Evolutionary conservation across 2,797 vertebrate genomes (phyloP).

Genomic region (Xenops minutus): DNA sequence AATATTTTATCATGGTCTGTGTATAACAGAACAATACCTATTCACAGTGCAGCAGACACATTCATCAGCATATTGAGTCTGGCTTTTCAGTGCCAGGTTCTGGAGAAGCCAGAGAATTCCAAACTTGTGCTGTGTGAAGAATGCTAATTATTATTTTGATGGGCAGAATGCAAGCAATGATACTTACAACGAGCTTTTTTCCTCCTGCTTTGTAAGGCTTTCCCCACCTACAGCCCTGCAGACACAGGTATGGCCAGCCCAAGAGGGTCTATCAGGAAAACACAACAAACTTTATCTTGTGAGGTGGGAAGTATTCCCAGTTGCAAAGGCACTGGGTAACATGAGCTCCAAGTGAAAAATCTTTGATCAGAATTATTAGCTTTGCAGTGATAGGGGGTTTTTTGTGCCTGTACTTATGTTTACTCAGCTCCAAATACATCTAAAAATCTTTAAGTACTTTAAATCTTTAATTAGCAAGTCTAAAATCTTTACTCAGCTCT

Average conservation of each 20-base stretch:
- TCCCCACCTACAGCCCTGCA: not conserved
- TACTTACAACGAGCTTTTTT: not conserved
- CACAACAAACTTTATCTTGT: not conserved
- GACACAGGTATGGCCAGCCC: fast-evolving
- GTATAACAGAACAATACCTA: not conserved
- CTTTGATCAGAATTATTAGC: not conserved
- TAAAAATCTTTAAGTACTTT: not conserved
- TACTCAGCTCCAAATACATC: not conserved
- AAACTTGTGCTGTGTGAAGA: not conserved
- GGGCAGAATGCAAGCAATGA: not conserved
- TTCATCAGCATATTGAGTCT: not conserved
- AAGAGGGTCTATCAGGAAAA: not conserved
- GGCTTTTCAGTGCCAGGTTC: not conserved
- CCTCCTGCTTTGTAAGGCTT: not conserved
- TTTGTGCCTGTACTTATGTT: not conserved
- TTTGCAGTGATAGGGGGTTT: not conserved
- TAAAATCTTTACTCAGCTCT: not conserved
- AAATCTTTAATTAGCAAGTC: not conserved
- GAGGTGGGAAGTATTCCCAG: not conserved
- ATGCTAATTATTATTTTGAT: not conserved
- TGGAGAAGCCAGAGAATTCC: not conserved
- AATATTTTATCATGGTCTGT: not conserved
- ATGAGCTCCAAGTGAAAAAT: not conserved
- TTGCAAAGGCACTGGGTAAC: not conserved
- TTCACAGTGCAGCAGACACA: not conserved